These are phyloP conservation scores for Andrena cerasifolii DNA, from an alignment of 1,140 invertebrate species.

Conservation along the genomic window DNA sequence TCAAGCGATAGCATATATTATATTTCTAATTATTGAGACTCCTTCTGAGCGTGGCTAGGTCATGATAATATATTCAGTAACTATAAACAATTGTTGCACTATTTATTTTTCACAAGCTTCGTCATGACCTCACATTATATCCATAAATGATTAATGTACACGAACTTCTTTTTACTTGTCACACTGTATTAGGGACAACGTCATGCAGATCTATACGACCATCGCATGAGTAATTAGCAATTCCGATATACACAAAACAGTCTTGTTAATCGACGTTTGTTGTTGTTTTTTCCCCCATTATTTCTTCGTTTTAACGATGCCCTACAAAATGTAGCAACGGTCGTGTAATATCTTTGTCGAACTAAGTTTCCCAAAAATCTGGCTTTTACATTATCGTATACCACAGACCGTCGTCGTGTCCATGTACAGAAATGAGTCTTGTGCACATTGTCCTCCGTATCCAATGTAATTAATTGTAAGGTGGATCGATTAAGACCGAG, in stretches of 20 bases:
- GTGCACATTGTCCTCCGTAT: conserved; percentile 39
- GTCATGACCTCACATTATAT: conserved; percentile 60
- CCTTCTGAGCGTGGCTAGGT: conserved; percentile 52
- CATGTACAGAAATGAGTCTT: conserved; percentile 49
- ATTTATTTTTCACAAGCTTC: conserved; percentile 56
- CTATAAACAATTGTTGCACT: conserved; percentile 66
- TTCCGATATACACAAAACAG: conserved; percentile 47
- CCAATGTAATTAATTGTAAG: conserved; percentile 28
- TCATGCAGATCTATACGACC: conserved; percentile 54
- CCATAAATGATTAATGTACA: conserved; percentile 66
- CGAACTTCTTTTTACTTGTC: conserved; percentile 48
- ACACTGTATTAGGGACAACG: conserved; percentile 49
- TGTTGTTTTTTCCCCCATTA: conserved; percentile 5
- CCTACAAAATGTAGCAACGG: conserved; percentile 44
- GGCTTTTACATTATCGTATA: conserved; percentile 51
- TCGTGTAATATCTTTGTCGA: conserved; percentile 41
- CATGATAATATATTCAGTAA: conserved; percentile 59
- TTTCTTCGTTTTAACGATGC: conserved; percentile 1
- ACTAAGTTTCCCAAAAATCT: conserved; percentile 36
- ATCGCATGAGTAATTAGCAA: conserved; percentile 35
- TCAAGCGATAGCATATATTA: conserved; percentile 52
- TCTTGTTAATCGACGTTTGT: conserved; percentile 32
- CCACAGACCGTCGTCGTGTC: conserved; percentile 45
- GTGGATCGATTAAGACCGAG: conserved; percentile 36
- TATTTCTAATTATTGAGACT: conserved; percentile 59